Conservation (phyloP, 2,888 invertebrate species). For the Pollenia angustigena region DNA sequence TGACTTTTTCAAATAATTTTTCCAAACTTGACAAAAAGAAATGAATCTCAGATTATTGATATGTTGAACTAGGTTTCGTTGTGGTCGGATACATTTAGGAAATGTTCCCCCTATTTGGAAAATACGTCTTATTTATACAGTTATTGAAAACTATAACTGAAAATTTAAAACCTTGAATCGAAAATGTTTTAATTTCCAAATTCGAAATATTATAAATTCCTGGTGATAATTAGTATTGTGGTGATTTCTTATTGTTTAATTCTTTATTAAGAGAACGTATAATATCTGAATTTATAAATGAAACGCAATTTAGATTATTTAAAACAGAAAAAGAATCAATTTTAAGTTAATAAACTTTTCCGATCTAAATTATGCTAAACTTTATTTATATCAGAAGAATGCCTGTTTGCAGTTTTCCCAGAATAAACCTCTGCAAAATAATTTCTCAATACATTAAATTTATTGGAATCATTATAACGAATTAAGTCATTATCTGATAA, state of each 20-base stretch:
- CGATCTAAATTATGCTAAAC: not conserved
- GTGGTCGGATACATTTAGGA: not conserved
- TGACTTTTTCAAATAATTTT: constrained; percentile 8
- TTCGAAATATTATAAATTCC: too few species aligned
- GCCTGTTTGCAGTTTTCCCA: not conserved
- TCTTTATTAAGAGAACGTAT: too few species aligned
- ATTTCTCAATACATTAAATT: not conserved
- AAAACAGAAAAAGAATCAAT: not conserved
- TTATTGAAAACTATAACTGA: not conserved
- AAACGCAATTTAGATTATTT: not conserved
- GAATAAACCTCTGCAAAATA: not conserved
- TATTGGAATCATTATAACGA: not conserved
- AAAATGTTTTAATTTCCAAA: too few species aligned
- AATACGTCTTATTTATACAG: not conserved
- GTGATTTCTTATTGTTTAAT: too few species aligned
- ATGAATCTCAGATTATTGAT: not conserved
- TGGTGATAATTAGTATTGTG: too few species aligned
- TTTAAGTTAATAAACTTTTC: not conserved
- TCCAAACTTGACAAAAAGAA: constrained; percentile 3
- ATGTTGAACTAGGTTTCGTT: not conserved
- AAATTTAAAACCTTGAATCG: not conserved
- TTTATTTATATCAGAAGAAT: not conserved
- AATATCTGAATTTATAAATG: not conserved
- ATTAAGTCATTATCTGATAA: not conserved
- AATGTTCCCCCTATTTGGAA: not conserved